phyloP scores from a whole-genome alignment of 2,113 vertebrate genomes.

The Zosterops pallidus region DNA sequence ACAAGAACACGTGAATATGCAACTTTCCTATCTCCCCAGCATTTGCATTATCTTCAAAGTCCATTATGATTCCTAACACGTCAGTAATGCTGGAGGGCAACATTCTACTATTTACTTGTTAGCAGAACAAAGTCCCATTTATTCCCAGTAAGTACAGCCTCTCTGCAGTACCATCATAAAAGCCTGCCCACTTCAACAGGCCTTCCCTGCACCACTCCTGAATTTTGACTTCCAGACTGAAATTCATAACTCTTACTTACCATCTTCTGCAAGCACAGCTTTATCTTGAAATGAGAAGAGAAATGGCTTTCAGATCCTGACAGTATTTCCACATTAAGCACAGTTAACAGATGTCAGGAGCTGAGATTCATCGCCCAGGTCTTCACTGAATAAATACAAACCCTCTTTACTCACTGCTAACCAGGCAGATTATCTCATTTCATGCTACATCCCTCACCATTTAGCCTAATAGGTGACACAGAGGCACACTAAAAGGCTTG shows the following conservation, averaged over 20 bases:
- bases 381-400: constrained; percentile 22
- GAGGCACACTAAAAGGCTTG: background rate
- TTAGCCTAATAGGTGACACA: background rate
- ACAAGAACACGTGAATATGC: background rate
- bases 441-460: background rate
- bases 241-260: background rate
- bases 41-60: background rate
- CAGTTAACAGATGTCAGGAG: background rate
- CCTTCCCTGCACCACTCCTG: background rate
- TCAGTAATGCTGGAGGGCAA: background rate
- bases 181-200: background rate
- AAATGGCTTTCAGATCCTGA: background rate
- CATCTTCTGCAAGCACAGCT: background rate
- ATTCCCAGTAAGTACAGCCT: background rate
- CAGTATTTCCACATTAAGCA: constrained; percentile 51
- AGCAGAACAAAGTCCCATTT: background rate
- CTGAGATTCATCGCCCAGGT: background rate
- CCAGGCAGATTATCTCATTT: background rate
- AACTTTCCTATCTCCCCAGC: background rate
- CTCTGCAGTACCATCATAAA: background rate
- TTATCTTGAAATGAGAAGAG: background rate
- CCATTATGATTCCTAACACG: background rate
- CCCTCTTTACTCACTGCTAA: background rate
- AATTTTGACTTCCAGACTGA: background rate
- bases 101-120: background rate